A percentile compares a stretch with the other conserved stretches of the same genome.
Conservation (phyloP, 2,797 vertebrate species). For the Ptychadena robeensis region DNA sequence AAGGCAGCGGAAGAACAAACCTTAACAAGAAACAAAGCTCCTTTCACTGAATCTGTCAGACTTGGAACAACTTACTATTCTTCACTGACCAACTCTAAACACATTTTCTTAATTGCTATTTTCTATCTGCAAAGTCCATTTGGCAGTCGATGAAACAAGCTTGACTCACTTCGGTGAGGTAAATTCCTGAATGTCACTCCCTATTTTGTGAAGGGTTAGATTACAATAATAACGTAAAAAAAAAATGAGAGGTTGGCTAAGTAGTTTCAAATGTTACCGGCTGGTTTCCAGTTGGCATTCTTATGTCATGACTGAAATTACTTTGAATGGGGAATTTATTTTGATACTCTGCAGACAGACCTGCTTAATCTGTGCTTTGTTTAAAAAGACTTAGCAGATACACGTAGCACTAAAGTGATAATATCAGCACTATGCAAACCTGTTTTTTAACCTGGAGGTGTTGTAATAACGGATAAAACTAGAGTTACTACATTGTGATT, state of each 20-base stretch:
- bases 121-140: slow-evolving; percentile 50
- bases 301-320: slow-evolving; percentile 43
- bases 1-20: slow-evolving; percentile 47
- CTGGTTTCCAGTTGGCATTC: slow-evolving; percentile 55
- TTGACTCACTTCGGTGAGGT: not conserved
- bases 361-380: slow-evolving; percentile 45
- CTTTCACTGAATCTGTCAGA: slow-evolving; percentile 8
- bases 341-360: slow-evolving; percentile 48
- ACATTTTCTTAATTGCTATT: slow-evolving; percentile 47
- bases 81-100: slow-evolving; percentile 6
- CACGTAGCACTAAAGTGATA: slow-evolving; percentile 32
- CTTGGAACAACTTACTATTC: not conserved
- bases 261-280: slow-evolving; percentile 52
- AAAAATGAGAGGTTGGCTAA: slow-evolving; percentile 47
- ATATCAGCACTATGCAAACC: slow-evolving; percentile 1
- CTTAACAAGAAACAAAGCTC: slow-evolving; percentile 30
- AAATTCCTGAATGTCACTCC: slow-evolving; percentile 53
- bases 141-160: slow-evolving; percentile 45
- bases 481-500: slow-evolving; percentile 6
- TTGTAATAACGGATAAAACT: slow-evolving; percentile 13
- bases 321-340: slow-evolving; percentile 54
- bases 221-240: slow-evolving; percentile 52
- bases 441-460: not conserved
- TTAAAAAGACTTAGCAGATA: slow-evolving; percentile 41
- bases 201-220: slow-evolving; percentile 51